phyloP scores from a whole-genome alignment of 2,888 invertebrate genomes.

The Agonopterix subpropinquella region DNA sequence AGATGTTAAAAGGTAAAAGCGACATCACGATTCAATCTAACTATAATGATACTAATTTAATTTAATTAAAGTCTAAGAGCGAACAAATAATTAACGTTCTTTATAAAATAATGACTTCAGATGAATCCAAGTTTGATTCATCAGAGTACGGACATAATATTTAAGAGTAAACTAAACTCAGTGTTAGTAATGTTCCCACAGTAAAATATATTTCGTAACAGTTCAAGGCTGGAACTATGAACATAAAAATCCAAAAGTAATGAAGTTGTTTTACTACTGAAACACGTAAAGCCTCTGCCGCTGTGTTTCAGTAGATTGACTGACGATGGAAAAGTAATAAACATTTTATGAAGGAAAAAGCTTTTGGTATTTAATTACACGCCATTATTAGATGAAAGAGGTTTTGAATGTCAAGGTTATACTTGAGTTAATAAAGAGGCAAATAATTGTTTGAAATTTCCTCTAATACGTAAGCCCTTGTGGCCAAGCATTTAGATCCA shows the following conservation, averaged over 20 bases:
- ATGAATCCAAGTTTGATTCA: too few relatives aligned
- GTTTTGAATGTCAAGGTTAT: too few relatives aligned
- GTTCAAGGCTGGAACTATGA: too few relatives aligned
- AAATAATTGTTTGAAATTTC: too few relatives aligned
- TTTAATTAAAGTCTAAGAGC: neutral
- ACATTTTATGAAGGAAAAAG: slow-evolving; percentile 10
- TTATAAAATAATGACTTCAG: neutral
- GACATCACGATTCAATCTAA: too few relatives aligned
- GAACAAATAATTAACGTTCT: neutral
- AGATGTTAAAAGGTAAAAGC: too few relatives aligned
- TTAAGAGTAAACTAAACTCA: neutral
- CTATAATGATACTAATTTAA: neutral
- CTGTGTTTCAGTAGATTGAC: neutral
- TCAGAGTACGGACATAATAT: too few relatives aligned
- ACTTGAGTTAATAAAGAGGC: too few relatives aligned
- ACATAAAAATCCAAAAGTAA: neutral
- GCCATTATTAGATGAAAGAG: too few relatives aligned
- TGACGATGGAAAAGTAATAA: slow-evolving; percentile 8
- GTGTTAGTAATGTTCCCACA: neutral
- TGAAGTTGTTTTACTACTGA: neutral
- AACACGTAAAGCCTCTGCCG: neutral
- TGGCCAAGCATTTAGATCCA: too few relatives aligned
- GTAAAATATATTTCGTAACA: too few relatives aligned
- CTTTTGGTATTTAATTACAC: neutral
- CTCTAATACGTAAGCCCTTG: too few relatives aligned